These are phyloP conservation scores for Craseonycteris thonglongyai DNA, from an alignment of 2,113 vertebrate genomes.

Conservation along the genomic window DNA sequence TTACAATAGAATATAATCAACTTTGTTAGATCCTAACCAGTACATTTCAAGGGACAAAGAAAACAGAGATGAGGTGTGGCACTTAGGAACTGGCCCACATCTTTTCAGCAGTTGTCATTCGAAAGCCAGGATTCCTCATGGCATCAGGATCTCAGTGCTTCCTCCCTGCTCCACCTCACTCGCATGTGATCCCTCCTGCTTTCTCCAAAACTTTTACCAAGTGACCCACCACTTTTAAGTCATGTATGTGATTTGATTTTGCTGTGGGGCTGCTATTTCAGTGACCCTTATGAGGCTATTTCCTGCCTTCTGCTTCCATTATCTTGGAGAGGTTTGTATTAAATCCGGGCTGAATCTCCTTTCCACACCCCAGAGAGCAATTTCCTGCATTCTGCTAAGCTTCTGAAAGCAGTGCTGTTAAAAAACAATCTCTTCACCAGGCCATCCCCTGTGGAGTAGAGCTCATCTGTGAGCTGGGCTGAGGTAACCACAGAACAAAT, in stretches of 20 bases:
- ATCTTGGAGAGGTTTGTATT: conserved; percentile 64
- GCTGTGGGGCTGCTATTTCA: not conserved
- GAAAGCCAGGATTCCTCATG: not conserved
- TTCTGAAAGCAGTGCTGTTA: conserved; percentile 61
- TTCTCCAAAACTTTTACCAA: not conserved
- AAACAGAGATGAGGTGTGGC: not conserved
- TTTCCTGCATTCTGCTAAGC: conserved; percentile 75
- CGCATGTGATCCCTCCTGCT: not conserved
- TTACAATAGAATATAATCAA: not conserved
- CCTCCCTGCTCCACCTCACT: not conserved
- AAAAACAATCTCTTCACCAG: conserved; percentile 50
- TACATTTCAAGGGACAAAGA: not conserved
- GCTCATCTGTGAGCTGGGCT: not conserved
- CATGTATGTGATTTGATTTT: not conserved
- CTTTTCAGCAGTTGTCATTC: not conserved
- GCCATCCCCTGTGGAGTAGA: not conserved
- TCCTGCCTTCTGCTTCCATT: conserved; percentile 62
- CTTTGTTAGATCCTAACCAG: not conserved
- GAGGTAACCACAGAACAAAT: conserved; percentile 34
- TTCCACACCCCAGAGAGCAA: conserved; percentile 74
- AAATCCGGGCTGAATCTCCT: conserved; percentile 68
- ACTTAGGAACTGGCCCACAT: not conserved
- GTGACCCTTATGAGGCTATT: conserved; percentile 53
- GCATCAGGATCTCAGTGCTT: not conserved
- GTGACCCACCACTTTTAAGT: not conserved